A percentile compares a stretch with the other conserved stretches of the same genome.
These are phyloP conservation scores for Trematomus loennbergii DNA, from an alignment of 2,113 vertebrate species.

Conservation along the genomic window DNA sequence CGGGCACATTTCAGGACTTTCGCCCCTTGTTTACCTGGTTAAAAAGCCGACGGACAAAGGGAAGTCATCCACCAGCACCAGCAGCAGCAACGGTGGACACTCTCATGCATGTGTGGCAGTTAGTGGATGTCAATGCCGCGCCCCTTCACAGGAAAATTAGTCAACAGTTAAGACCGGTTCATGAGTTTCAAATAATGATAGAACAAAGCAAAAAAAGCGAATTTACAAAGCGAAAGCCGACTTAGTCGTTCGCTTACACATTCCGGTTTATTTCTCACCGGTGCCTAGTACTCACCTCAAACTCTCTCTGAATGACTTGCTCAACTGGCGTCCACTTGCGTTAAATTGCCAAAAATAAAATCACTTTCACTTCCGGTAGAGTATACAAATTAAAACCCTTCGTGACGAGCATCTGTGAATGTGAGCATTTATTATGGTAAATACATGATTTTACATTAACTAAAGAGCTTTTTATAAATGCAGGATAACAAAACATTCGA, in stretches of 20 bases:
- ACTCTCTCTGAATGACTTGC: constrained; percentile 59
- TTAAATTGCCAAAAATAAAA: accelerated
- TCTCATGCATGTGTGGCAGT: constrained; percentile 57
- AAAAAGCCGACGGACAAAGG: constrained; percentile 45
- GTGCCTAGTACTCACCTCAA: constrained; percentile 60
- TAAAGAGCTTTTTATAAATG: accelerated
- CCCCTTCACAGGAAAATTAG: constrained; percentile 16
- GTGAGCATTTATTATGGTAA: accelerated
- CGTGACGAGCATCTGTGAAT: accelerated
- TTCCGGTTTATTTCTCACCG: constrained; percentile 40
- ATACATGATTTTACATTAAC: no score
- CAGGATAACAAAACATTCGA: accelerated
- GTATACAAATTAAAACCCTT: neutral
- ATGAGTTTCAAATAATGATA: neutral
- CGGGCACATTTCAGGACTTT: neutral
- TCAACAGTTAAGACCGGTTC: neutral
- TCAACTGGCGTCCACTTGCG: neutral
- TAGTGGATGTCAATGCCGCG: constrained; percentile 42
- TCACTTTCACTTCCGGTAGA: constrained; percentile 18
- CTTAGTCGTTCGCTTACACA: neutral
- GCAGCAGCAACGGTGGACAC: neutral
- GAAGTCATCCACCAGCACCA: constrained; percentile 21
- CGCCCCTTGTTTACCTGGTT: constrained; percentile 7
- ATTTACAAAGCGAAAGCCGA: neutral
- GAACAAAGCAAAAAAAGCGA: neutral